A percentile compares a stretch with the other conserved stretches of the same genome.
These are phyloP conservation scores for Leptatherina wallacei DNA, from an alignment of 2,797 vertebrate species.

Conservation along the genomic window DNA sequence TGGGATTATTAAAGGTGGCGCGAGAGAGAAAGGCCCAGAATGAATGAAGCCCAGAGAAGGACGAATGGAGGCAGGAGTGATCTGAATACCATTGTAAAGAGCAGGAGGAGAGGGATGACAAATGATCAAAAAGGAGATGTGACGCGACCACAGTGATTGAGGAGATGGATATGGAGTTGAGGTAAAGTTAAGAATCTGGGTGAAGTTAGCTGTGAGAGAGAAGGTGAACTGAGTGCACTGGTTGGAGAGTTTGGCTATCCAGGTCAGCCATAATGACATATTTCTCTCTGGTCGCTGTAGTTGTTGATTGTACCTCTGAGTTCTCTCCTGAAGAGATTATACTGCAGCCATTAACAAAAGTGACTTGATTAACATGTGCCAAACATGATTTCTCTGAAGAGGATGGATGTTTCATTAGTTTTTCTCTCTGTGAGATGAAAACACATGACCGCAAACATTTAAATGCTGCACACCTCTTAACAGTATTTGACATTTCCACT, in stretches of 20 bases:
- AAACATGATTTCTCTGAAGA: neutral
- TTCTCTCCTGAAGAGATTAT: slow-evolving; percentile 23
- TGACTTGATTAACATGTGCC: slow-evolving; percentile 23
- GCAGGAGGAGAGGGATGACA: slow-evolving; percentile 62
- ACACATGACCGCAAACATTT: slow-evolving; percentile 30
- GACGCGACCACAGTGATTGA: slow-evolving; percentile 51
- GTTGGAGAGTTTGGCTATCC: slow-evolving; percentile 11
- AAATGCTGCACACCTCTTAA: slow-evolving; percentile 42
- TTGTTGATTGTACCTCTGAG: slow-evolving; percentile 28
- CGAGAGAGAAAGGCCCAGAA: slow-evolving; percentile 60
- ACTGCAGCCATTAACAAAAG: slow-evolving; percentile 16
- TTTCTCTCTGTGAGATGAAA: slow-evolving; percentile 19
- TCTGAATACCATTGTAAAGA: slow-evolving; percentile 59
- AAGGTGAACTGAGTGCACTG: slow-evolving; percentile 18
- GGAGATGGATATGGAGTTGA: slow-evolving; percentile 43
- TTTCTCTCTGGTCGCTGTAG: slow-evolving; percentile 19
- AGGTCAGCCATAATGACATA: slow-evolving; percentile 8
- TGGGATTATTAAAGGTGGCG: slow-evolving; percentile 59
- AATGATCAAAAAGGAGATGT: slow-evolving; percentile 63
- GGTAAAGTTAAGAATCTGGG: slow-evolving; percentile 39
- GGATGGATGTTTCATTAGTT: slow-evolving; percentile 1
- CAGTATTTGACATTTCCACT: slow-evolving; percentile 36
- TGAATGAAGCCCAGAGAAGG: slow-evolving; percentile 64
- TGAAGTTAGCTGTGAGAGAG: slow-evolving; percentile 27
- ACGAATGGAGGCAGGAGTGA: slow-evolving; percentile 63